Base-by-base conservation (phyloP, 2,797 vertebrate genomes). In the Spea hammondii region DNA sequence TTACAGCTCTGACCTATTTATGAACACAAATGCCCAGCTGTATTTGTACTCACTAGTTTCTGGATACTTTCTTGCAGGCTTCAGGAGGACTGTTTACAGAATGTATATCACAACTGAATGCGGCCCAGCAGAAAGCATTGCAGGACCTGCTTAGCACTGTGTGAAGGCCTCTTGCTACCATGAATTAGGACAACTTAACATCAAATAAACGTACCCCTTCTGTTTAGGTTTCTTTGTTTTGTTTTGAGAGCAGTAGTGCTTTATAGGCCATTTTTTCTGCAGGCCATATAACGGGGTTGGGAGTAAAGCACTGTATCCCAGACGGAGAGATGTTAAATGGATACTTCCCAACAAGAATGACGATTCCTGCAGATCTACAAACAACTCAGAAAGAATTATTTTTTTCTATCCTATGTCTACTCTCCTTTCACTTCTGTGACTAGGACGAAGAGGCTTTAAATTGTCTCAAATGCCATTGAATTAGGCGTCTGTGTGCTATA, bases 101-200 rank as follows among this genome's bases (percentile, higher is more conserved):
- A 90, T 99, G 98, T 87, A 91, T 99, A 83, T 94, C 95, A 4
- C 92, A 95, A 2, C 95, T 99, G 86, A 98, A 91, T 83, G 94
- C 97, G 83, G 93, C 91, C 48, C 97, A 99, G 90, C 94, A 97
- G 94, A 96, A 96, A 87, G 97, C 97, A 87, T 93, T 99, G 85
- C 96, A 98, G 88, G 95, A 97, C 87, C 96, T 99, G 84, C 95
- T 99, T 87, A 97, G 93, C 85, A 91, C 94, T 79, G 96, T 94
- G 86, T 98, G 95, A 99, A 90, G 88, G 84, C 88, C 88, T 90
- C 92, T 91, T 32, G 87, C 72, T 82, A 87, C 80, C 87, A 88
- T 81, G 87, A 86, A 86, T 85, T 87, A 88, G 90, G 89, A 86
- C 86, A 89, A 91, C 86, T 91, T 32, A 90, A 92, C 91, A 93